Conservation (phyloP, 2,888 invertebrate species). For the Nasonia oneida region DNA sequence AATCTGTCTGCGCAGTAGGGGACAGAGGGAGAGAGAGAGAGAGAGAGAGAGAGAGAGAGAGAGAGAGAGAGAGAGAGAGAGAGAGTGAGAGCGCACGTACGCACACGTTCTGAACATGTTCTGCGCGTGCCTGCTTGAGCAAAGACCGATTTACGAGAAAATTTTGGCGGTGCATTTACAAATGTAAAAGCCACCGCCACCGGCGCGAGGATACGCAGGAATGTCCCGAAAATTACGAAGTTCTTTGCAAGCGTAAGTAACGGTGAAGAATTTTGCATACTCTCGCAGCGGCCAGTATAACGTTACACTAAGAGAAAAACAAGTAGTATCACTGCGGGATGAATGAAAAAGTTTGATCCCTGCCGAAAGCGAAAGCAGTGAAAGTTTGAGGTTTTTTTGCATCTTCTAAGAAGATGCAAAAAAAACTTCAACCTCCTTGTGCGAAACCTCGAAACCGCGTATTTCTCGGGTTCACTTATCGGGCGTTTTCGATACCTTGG, state of each 20-base stretch:
- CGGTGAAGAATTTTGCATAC: not conserved
- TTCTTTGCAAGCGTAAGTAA: slow-evolving; percentile 32
- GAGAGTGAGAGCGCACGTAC: not conserved
- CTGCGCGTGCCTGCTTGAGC: not conserved
- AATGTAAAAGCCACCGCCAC: slow-evolving; percentile 22
- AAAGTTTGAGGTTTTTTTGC: no score
- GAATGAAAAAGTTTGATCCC: no score
- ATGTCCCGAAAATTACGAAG: slow-evolving; percentile 38
- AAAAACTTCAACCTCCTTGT: no score
- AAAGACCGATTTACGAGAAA: slow-evolving; percentile 49
- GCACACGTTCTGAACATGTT: slow-evolving; percentile 2
- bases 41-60: no score
- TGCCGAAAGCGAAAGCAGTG: no score
- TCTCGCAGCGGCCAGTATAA: not conserved
- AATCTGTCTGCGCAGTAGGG: no score
- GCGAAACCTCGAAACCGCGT: no score
- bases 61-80: no score
- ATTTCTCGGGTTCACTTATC: no score
- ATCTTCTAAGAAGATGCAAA: no score
- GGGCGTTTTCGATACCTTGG: not conserved
- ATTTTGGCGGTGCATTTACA: slow-evolving; percentile 43
- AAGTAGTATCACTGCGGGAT: no score
- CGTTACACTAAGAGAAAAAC: slow-evolving; percentile 1
- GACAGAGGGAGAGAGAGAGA: no score
- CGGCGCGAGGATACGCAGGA: not conserved